Base-by-base conservation (phyloP, 2,888 invertebrate genomes). In the Phanerotoma sp. region DNA sequence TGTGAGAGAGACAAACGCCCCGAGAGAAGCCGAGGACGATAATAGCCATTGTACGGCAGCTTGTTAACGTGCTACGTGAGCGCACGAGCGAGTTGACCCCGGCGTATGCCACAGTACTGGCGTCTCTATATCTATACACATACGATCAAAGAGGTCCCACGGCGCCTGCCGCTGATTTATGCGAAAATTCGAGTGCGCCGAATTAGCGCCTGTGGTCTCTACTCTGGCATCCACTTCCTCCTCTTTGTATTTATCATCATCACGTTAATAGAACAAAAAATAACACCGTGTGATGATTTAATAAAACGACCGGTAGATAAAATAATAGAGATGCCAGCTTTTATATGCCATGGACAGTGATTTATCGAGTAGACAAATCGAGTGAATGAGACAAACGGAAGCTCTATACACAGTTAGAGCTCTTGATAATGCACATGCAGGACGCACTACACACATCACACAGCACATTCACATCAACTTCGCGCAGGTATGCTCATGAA, bases 41-140 rank as follows among this genome's bases (percentile, higher is more conserved):
- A 65, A 67, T 63, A 57, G 62, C 60, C 51, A 65, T 67, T 67
- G 67, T 64, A 60, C 55, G 56, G 46, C 57, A 60, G 63, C 63
- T 65, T 62, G 67, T 67, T 64, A 67, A 62, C 64, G 60, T 57
- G 62, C 58, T 60, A 63, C 62, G 62, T 52, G 59, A 63, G 57
- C 50, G 55, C 42, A 49, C 50, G 49, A 51, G 56, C 38, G 46
- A 56, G 54, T 52, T 55, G 57, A 57, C 53, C 56, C 54, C 55
- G 45, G 56, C 56, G 60, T 58, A 58, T 59, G 56, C 57, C 56
- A 13, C 20, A 18, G 45, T 4, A 45, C 15, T n/a, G n/a, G n/a
- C 38, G 66, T 67, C 66, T 16, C 16, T 22, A 20, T 51, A 52
- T 33, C 40, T 32, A 21, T 47, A 32, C 21, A 16, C 21, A 32